Conservation (phyloP, 2,797 vertebrate genomes). For the Eulemur rubriventer region DNA sequence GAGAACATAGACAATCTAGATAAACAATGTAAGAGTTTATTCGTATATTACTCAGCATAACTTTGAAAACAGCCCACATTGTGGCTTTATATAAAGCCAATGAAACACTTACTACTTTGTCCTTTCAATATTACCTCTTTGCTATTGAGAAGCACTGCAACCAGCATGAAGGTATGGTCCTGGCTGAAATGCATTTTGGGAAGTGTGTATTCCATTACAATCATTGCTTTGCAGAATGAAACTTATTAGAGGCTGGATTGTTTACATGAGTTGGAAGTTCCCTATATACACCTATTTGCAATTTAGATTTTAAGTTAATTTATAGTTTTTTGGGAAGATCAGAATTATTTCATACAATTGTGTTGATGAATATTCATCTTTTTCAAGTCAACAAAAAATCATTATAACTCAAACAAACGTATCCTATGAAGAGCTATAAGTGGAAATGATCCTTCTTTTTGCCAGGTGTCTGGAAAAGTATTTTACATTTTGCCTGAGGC, state of each 20-base stretch:
- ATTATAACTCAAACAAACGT: slow-evolving; percentile 40
- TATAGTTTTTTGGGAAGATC: neutral
- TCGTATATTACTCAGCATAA: neutral
- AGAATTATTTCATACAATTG: neutral
- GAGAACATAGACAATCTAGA: neutral
- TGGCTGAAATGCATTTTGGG: neutral
- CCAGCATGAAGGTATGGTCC: neutral
- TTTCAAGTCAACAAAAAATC: slow-evolving; percentile 28
- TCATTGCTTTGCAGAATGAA: neutral
- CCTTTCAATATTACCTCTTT: neutral
- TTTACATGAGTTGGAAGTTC: neutral
- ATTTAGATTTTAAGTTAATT: slow-evolving; percentile 57
- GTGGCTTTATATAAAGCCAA: neutral
- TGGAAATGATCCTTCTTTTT: slow-evolving; percentile 55
- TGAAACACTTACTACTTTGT: neutral
- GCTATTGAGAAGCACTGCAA: neutral
- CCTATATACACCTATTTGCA: neutral
- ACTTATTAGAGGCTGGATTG: neutral
- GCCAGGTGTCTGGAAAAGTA: slow-evolving; percentile 57
- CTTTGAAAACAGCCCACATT: neutral
- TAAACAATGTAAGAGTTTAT: neutral
- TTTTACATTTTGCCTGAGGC: slow-evolving; percentile 59
- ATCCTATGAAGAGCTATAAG: slow-evolving; percentile 29
- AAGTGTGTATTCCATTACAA: neutral
- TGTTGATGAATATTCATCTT: slow-evolving; percentile 46